Base-by-base conservation (phyloP, 2,888 invertebrate genomes). In the Amphipyra berbera region DNA sequence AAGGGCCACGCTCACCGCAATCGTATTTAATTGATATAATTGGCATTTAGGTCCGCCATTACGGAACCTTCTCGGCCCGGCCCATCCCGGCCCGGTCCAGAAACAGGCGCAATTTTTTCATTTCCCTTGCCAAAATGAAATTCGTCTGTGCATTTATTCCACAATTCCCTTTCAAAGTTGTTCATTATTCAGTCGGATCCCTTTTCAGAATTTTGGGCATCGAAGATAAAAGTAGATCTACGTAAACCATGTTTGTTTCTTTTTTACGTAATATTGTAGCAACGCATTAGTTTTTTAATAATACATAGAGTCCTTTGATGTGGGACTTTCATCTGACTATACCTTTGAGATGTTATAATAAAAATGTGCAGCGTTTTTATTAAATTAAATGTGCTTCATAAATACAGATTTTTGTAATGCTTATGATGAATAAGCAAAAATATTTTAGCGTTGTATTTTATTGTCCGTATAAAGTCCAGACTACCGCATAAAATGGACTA, bases 21-120 rank as follows among this genome's bases (percentile, higher is more conserved):
- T 86, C 89, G 86, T 91, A 89, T 92, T 92, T 93, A 93, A 93
- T 93, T 93, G 93, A 88, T 89, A 87, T 93, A 93, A 93, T 93
- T 94, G 91, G 90, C 89, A 87, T 89, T 93, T 88, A 90, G 91
- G 88, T 83, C 82, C 74, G 86, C 90, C 89, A 92, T 93, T 93
- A 92, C 83, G 82, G 83, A 83, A 86, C 82, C 87, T 86, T 84
- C 82, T 84, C 80, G 71, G 66, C 62, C 73, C 64, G 67, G 72
- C 82, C 82, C 78, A 77, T 58, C 73, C 64, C 80, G 78, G 83
- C 79, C 84, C 81, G 82, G 81, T 88, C 79, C 86, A 85, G 89
- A 87, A 89, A 88, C 84, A 86, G 84, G 82, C 84, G 79, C 82
- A 78, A 80, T 88, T 90, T 91, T 90, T 88, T 83, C 74, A 83